A percentile compares a stretch with the other conserved stretches of the same genome.
These are phyloP conservation scores for Macrochelys suwanniensis DNA, from an alignment of 2,797 vertebrate genomes.

Conservation along the genomic window DNA sequence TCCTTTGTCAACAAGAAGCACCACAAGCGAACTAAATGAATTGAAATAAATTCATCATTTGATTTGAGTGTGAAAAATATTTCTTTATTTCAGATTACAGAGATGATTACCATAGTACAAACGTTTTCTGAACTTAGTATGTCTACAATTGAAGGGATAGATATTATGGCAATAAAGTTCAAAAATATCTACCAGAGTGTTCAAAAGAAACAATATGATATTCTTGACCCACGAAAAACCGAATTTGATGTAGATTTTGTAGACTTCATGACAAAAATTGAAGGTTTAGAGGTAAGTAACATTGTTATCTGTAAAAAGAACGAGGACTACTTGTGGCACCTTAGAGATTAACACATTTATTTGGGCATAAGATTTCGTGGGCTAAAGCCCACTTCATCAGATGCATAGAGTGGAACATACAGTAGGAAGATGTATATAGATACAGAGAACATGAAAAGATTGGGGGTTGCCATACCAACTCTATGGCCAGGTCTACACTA, in stretches of 20 bases:
- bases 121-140: constrained; percentile 80
- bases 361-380: too few species aligned
- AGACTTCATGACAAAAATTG: constrained; percentile 83
- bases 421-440: too few species aligned
- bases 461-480: too few species aligned
- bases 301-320: neutral
- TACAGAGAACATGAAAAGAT: too few species aligned
- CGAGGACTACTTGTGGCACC: too few species aligned
- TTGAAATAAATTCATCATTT: neutral
- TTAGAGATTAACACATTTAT: too few species aligned
- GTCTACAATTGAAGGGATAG: constrained; percentile 88
- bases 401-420: too few species aligned
- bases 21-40: neutral
- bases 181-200: constrained; percentile 81
- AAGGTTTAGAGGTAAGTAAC: constrained; percentile 82
- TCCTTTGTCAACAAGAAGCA: neutral
- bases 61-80: neutral
- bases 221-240: constrained; percentile 81
- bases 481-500: too few species aligned
- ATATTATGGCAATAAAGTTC: constrained; percentile 84
- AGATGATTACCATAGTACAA: constrained; percentile 84
- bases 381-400: too few species aligned
- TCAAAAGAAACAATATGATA: constrained; percentile 85
- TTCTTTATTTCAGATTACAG: constrained; percentile 84
- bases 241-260: constrained; percentile 87